Percentiles rank a stretch among this genome's conserved stretches.
phyloP scores from a whole-genome alignment of 2,888 invertebrate genomes.

The Melolontha melolontha region DNA sequence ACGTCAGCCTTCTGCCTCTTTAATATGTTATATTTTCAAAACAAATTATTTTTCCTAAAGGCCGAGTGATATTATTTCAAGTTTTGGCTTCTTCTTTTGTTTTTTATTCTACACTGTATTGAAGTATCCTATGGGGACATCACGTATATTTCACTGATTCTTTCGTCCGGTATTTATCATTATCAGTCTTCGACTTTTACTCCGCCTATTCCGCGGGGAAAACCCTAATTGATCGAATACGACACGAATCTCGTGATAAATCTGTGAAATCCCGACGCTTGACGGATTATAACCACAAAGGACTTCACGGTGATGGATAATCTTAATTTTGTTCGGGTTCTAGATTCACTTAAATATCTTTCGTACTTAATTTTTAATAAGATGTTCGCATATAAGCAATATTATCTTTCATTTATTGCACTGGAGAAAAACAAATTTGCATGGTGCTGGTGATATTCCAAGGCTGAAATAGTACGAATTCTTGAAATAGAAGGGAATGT shows the following conservation, averaged over 20 bases:
- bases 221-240: constrained; percentile 36
- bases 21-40: too few relatives aligned
- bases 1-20: too few relatives aligned
- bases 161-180: constrained; percentile 40
- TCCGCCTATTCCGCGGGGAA: constrained; percentile 4
- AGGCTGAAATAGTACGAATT: too few relatives aligned
- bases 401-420: neutral
- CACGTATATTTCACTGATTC: constrained; percentile 28
- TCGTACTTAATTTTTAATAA: constrained; percentile 1
- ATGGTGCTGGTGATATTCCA: neutral
- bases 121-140: constrained; percentile 2
- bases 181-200: constrained; percentile 45
- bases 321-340: constrained; percentile 26
- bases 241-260: constrained; percentile 34
- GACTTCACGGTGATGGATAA: constrained; percentile 28
- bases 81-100: constrained; percentile 6
- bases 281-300: constrained; percentile 34
- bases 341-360: neutral
- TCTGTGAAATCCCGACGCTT: constrained; percentile 28
- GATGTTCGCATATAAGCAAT: neutral
- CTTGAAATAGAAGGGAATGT: too few relatives aligned
- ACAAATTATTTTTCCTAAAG: neutral
- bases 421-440: neutral
- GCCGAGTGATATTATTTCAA: neutral
- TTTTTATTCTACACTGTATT: neutral